phyloP scores from a whole-genome alignment of 2,113 vertebrate species.

The Crotalus viridis region DNA sequence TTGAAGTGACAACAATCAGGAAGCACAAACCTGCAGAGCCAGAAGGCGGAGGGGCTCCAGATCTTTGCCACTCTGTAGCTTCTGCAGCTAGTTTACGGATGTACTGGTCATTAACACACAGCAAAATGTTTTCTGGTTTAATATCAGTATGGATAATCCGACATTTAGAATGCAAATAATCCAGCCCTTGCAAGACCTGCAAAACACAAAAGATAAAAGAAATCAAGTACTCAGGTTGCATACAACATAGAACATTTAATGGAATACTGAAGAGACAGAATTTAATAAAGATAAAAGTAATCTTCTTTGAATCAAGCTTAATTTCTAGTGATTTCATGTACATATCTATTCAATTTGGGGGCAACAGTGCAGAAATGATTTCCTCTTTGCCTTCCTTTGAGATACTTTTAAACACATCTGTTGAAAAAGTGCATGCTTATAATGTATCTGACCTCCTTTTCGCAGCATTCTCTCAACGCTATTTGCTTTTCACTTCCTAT shows the following conservation, averaged over 20 bases:
- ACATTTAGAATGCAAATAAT: constrained; percentile 94
- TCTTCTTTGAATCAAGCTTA: not conserved
- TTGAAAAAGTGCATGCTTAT: not conserved
- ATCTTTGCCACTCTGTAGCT: constrained; percentile 93
- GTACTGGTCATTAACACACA: constrained; percentile 91
- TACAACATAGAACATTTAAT: not conserved
- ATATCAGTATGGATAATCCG: constrained; percentile 98
- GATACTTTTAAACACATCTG: not conserved
- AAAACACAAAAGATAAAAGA: not conserved
- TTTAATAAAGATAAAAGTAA: not conserved
- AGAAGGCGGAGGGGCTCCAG: constrained; percentile 91
- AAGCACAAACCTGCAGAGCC: constrained; percentile 86
- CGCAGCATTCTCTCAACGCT: not conserved
- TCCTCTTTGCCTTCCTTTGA: not conserved
- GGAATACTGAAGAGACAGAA: not conserved
- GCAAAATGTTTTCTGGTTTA: constrained; percentile 95
- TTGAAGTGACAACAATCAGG: not conserved
- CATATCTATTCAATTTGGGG: not conserved
- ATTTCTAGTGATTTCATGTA: not conserved
- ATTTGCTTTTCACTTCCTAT: not conserved
- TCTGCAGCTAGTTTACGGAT: constrained; percentile 91
- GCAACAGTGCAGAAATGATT: not conserved
- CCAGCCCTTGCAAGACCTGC: constrained; percentile 93
- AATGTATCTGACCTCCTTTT: not conserved
- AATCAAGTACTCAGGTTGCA: not conserved